Evolutionary conservation across 2,888 invertebrate genomes (phyloP).

Genomic region (Hirtodrosophila alboralis): DNA sequence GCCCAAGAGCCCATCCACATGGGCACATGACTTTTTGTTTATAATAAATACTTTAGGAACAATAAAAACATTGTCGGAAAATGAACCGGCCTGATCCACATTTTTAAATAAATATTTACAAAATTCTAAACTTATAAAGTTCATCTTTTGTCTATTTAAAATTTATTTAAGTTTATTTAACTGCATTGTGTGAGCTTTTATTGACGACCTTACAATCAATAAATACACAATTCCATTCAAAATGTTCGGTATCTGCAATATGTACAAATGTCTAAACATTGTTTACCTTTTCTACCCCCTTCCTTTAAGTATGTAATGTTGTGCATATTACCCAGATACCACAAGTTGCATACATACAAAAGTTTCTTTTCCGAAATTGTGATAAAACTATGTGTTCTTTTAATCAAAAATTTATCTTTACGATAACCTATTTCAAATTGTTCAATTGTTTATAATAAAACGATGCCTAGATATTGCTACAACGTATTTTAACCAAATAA

Average conservation of each 20-base stretch:
- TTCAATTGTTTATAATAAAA: too few species aligned
- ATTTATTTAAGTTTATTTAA: background rate
- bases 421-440: too few species aligned
- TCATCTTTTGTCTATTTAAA: conserved; percentile 4
- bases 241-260: background rate
- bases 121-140: conserved; percentile 2
- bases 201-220: conserved; percentile 13
- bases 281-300: background rate
- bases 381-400: too few species aligned
- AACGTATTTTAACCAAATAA: too few species aligned
- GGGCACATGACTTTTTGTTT: conserved; percentile 17
- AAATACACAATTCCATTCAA: conserved; percentile 34
- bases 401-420: too few species aligned
- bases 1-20: background rate
- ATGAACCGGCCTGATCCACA: background rate
- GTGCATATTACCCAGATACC: conserved; percentile 4
- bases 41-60: conserved; percentile 6
- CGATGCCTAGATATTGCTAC: too few species aligned
- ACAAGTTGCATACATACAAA: background rate
- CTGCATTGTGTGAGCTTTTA: background rate
- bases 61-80: too few species aligned
- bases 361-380: too few species aligned
- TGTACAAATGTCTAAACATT: background rate
- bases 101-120: conserved; percentile 3
- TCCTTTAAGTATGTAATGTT: background rate